Evolutionary conservation across 2,888 invertebrate genomes (phyloP).

Genomic region (Zygaena filipendulae): DNA sequence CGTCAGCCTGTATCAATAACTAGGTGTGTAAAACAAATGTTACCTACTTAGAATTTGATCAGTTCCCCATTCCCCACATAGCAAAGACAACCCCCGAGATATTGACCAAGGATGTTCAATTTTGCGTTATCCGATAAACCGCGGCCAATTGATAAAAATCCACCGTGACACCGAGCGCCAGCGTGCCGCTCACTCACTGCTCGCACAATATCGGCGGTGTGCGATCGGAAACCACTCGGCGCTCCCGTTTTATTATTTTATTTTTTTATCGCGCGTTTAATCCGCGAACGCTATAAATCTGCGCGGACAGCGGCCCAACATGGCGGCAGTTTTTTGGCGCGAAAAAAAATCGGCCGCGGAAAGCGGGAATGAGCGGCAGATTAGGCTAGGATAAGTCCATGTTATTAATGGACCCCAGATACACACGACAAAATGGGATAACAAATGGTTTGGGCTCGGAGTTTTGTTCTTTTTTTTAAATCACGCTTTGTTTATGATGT

Average conservation of each 20-base stretch:
- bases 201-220: slow-evolving; percentile 4
- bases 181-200: too few species aligned
- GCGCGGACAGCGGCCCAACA: slow-evolving; percentile 41
- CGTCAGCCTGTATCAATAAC: too few species aligned
- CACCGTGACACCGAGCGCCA: slow-evolving; percentile 13
- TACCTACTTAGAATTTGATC: too few species aligned
- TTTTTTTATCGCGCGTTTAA: slow-evolving; percentile 44
- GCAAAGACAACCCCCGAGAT: too few species aligned
- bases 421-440: slow-evolving; percentile 54
- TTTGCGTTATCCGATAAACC: too few species aligned
- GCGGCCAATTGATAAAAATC: slow-evolving; percentile 17
- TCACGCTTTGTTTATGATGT: slow-evolving; percentile 17
- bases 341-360: slow-evolving; percentile 62
- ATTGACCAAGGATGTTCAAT: too few species aligned
- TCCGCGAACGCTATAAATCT: slow-evolving; percentile 56
- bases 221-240: neutral
- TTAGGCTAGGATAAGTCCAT: slow-evolving; percentile 56
- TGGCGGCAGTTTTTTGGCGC: slow-evolving; percentile 50
- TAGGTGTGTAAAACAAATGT: too few species aligned
- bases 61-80: too few species aligned
- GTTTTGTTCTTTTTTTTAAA: slow-evolving; percentile 7
- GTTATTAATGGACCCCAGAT: slow-evolving; percentile 65
- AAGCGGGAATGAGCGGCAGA: slow-evolving; percentile 63
- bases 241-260: slow-evolving; percentile 29
- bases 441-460: slow-evolving; percentile 39